Evolutionary conservation across 2,888 invertebrate genomes (phyloP).

Genomic region (Dyspetes luteomarginatus): DNA sequence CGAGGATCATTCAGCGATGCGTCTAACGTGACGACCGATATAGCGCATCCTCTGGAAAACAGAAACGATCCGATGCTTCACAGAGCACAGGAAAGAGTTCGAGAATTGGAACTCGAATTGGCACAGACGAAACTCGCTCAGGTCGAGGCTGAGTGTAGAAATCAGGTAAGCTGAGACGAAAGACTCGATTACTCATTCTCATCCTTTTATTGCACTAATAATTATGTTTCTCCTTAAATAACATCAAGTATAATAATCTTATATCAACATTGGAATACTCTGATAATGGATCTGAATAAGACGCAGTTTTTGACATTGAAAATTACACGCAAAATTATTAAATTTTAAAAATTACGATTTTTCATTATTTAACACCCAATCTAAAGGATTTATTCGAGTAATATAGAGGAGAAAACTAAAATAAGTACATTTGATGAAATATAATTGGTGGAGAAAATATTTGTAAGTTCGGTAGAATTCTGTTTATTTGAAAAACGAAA

Average conservation of each 20-base stretch:
- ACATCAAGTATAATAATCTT: no score
- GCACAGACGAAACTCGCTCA: conserved; percentile 98
- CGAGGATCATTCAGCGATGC: conserved; percentile 74
- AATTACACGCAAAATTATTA: not conserved
- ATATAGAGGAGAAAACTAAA: no score
- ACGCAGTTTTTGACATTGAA: no score
- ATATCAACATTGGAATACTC: no score
- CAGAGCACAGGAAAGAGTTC: conserved; percentile 88
- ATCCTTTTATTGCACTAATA: not conserved
- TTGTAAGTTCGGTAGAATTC: no score
- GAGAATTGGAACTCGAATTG: conserved; percentile 96
- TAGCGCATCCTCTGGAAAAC: conserved; percentile 77
- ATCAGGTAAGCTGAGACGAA: conserved; percentile 87
- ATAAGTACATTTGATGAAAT: no score
- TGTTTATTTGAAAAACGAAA: no score
- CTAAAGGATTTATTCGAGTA: no score
- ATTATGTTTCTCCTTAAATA: not conserved
- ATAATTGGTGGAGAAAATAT: no score
- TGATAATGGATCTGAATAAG: no score
- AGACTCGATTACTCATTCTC: no score
- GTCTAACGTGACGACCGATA: conserved; percentile 73
- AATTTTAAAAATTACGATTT: not conserved
- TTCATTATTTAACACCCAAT: no score
- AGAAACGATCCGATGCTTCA: conserved; percentile 79
- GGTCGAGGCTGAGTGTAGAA: conserved; percentile 98